phyloP scores from a whole-genome alignment of 2,113 vertebrate genomes.

The Tinamus guttatus region DNA sequence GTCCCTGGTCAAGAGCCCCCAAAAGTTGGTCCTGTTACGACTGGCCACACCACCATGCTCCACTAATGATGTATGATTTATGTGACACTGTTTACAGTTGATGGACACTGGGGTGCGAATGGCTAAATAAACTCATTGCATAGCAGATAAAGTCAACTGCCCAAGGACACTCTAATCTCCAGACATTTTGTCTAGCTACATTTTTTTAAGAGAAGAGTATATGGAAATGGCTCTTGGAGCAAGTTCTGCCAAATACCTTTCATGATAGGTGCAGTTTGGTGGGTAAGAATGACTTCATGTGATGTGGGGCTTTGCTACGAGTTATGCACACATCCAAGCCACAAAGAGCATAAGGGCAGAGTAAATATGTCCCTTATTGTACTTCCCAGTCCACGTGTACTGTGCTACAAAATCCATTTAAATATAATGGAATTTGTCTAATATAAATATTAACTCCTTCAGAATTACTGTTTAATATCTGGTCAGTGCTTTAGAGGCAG shows the following conservation, averaged over 20 bases:
- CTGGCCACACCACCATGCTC: not conserved
- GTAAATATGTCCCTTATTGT: not conserved
- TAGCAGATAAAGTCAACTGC: not conserved
- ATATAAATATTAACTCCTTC: not conserved
- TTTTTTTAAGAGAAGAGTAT: conserved; percentile 25
- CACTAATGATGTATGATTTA: not conserved
- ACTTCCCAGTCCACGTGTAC: not conserved
- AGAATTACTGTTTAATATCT: not conserved
- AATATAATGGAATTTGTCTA: not conserved
- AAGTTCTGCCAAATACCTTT: not conserved
- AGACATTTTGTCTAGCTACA: not conserved
- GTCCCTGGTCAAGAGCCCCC: not conserved
- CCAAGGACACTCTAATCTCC: not conserved
- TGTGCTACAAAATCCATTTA: not conserved
- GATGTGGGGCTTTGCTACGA: not conserved
- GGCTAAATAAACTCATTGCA: not conserved
- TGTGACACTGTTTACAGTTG: not conserved
- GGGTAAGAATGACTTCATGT: not conserved
- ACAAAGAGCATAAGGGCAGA: not conserved
- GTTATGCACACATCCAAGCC: not conserved
- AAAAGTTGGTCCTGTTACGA: not conserved
- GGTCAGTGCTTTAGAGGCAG: not conserved
- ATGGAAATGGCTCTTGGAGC: conserved; percentile 11
- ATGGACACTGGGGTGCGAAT: not conserved
- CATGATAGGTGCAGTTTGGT: not conserved